Percentiles rank a stretch among this genome's conserved stretches.
phyloP scores from a whole-genome alignment of 2,888 invertebrate species.

The Cynaeus angustus region DNA sequence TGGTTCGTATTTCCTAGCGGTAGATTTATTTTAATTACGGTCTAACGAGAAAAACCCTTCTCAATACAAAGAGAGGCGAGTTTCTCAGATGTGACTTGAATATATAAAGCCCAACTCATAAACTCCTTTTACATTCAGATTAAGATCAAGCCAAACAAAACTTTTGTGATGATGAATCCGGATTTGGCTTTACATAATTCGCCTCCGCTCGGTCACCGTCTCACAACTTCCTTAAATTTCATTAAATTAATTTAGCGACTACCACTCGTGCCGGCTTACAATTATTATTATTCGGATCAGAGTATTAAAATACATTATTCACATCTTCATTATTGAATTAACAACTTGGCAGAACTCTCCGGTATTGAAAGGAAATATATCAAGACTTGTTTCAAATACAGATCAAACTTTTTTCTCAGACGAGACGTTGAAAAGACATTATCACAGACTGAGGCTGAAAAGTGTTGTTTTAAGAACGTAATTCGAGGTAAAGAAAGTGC shows the following conservation, averaged over 20 bases:
- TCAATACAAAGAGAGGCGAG: constrained; percentile 65
- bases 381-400: background rate
- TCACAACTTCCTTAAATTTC: constrained; percentile 37
- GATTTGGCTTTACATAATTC: constrained; percentile 45
- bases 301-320: constrained; percentile 28
- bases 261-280: constrained; percentile 21
- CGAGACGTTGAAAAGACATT: too few relatives aligned
- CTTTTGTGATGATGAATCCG: constrained; percentile 43
- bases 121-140: constrained; percentile 54
- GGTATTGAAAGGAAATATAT: background rate
- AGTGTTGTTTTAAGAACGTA: too few relatives aligned
- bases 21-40: constrained; percentile 70
- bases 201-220: constrained; percentile 28
- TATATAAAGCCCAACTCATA: constrained; percentile 55
- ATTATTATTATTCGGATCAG: constrained; percentile 35
- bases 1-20: constrained; percentile 58
- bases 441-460: too few relatives aligned
- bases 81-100: constrained; percentile 65
- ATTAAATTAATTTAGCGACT: constrained; percentile 36
- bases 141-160: constrained; percentile 51
- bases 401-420: too few relatives aligned
- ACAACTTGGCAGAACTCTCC: constrained; percentile 12
- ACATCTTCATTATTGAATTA: constrained; percentile 19
- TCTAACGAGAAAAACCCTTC: constrained; percentile 67
- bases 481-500: too few relatives aligned